Conservation (phyloP, 1,140 invertebrate genomes). For the Dendroctonus valens region DNA sequence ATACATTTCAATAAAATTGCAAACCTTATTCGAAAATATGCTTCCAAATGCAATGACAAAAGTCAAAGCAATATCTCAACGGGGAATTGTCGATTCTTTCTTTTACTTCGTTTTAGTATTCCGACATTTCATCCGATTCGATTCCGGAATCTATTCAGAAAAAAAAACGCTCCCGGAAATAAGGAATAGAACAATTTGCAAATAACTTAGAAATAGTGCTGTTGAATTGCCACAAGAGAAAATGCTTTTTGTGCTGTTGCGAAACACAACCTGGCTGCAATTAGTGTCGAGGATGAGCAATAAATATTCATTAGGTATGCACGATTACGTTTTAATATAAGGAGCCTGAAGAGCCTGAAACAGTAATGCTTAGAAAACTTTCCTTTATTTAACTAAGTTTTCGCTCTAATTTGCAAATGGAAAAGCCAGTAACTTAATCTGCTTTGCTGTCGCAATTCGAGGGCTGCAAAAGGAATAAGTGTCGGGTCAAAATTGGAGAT, state of each 20-base stretch:
- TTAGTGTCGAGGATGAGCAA: conserved; percentile 1
- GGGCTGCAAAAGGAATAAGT: neutral
- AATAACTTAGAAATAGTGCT: no score
- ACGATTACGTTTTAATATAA: conserved; percentile 13
- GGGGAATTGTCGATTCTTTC: no score
- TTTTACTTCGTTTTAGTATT: no score
- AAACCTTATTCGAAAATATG: neutral
- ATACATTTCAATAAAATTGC: neutral
- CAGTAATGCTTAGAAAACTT: conserved; percentile 8
- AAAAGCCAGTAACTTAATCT: neutral
- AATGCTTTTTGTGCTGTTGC: neutral
- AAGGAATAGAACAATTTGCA: no score
- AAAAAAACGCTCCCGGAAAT: no score
- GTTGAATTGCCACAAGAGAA: neutral
- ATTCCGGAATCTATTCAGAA: no score
- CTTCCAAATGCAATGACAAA: no score
- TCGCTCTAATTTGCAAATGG: conserved; percentile 4
- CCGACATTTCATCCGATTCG: no score
- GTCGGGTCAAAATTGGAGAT: no score
- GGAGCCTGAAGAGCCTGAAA: neutral
- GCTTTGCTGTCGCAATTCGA: neutral
- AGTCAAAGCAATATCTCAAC: no score
- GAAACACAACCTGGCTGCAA: neutral
- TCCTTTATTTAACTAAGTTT: conserved; percentile 2
- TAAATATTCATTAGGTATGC: conserved; percentile 7